Evolutionary conservation across 1,140 invertebrate species (phyloP).

Genomic region (Eufriesea mexicana): DNA sequence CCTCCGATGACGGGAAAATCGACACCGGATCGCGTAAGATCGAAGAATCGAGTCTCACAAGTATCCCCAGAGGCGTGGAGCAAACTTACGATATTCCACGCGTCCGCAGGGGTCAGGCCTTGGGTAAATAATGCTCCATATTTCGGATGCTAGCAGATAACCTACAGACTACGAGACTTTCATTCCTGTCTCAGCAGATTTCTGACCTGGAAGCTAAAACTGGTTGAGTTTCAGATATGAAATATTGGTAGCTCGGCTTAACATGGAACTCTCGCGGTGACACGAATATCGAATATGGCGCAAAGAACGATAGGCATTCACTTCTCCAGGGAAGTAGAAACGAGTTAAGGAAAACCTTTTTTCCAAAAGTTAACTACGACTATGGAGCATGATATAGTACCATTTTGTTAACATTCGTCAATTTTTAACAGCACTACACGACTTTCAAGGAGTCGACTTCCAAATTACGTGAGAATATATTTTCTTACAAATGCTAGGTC

Average conservation of each 20-base stretch:
- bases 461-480: too few species aligned
- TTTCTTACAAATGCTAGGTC: too few species aligned
- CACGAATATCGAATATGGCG: background rate
- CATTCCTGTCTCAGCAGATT: conserved; percentile 39
- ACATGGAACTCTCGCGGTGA: conserved; percentile 7
- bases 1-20: conserved; percentile 39
- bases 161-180: conserved; percentile 22
- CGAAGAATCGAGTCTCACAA: conserved; percentile 32
- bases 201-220: conserved; percentile 19
- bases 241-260: conserved; percentile 12
- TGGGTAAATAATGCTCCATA: conserved; percentile 57
- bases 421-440: too few species aligned
- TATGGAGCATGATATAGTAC: too few species aligned
- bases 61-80: conserved; percentile 43
- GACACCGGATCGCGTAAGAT: conserved; percentile 4
- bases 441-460: too few species aligned
- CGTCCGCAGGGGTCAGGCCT: conserved; percentile 45
- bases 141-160: conserved; percentile 36
- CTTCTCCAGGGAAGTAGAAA: background rate
- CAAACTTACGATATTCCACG: conserved; percentile 61
- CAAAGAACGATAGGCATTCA: background rate
- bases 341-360: too few species aligned
- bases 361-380: too few species aligned
- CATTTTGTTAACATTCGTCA: too few species aligned
- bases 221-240: conserved; percentile 9